Conservation (phyloP, 2,888 invertebrate genomes). For the Lithosia quadra region DNA sequence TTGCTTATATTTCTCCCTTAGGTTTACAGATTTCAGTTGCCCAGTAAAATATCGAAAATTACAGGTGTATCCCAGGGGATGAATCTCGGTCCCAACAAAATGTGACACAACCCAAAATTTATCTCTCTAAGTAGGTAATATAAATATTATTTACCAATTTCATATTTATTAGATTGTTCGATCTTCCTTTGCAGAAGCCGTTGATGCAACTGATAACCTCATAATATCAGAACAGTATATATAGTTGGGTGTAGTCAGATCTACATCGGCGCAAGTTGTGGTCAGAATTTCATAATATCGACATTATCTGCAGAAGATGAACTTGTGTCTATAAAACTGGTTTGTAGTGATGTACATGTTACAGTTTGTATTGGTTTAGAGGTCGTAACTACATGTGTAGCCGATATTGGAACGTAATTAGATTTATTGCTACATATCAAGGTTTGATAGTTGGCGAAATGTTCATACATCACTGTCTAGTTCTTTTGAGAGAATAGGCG, state of each 20-base stretch:
- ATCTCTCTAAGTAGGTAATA: background rate
- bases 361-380: conserved; percentile 22
- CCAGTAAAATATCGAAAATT: background rate
- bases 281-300: conserved; percentile 71
- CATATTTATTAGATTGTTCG: conserved; percentile 57
- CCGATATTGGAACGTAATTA: conserved; percentile 17
- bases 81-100: background rate
- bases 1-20: background rate
- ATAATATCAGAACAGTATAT: conserved; percentile 72
- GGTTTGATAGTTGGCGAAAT: conserved; percentile 17
- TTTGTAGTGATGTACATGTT: conserved; percentile 20
- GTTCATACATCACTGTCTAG: conserved; percentile 7
- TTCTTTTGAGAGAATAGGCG: background rate
- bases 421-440: conserved; percentile 21
- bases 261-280: conserved; percentile 71
- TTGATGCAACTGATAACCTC: conserved; percentile 72
- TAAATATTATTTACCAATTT: conserved; percentile 67
- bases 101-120: background rate
- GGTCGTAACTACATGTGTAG: conserved; percentile 20
- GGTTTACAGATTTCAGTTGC: background rate
- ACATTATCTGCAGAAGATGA: conserved; percentile 67
- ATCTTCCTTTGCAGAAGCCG: conserved; percentile 59
- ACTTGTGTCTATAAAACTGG: conserved; percentile 61
- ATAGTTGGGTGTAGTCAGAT: conserved; percentile 73
- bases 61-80: background rate